Evolutionary conservation across 2,113 vertebrate genomes (phyloP), one percentile per base, ranked within the genome.

Genomic region (Nycticorax nycticorax): DNA sequence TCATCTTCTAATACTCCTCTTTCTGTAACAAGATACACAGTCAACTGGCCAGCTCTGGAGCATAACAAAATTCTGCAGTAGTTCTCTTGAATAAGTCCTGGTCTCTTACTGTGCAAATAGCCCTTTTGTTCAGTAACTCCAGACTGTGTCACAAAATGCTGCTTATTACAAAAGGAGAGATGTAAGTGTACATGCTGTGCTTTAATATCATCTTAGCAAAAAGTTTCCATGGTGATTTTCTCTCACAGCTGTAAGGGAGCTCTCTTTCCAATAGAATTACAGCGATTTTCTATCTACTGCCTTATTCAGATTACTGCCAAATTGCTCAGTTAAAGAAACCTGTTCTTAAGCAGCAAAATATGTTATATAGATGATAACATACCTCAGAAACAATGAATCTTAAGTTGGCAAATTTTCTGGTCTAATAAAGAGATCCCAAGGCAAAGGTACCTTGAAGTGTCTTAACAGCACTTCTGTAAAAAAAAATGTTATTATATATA

Each of bases 181-280:
- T 17, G 4, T 32, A 76, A 77, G 47, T 43, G 68, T 69, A 41
- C 75, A 47, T 39, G 41, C 37, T 89, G 60, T 0, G 1, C 57
- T 87, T 67, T 52, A 71, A 64, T 64, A 53, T 26, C 41, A 56
- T 41, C 57, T 85, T 64, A 71, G 62, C 55, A 82, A 90, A 93
- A 91, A 24, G 86, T 92, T 82, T 92, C 80, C 63, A 67, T 94
- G 86, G 83, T 86, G 84, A 96, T 67, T 92, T 95, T 80, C n/a
- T 86, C 72, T 91, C 47, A 37, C 23, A 76, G 57, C 48, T 91
- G 57, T n/a, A 77, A 81, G 47, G 28, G 32, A 82, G 13, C 11
- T 84, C 39, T 80, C 22, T 74, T 67, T 59, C 43, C 39, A 75
- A 30, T 3, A 85, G 84, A 80, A 73, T 27, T 37, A 59, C 0